Conservation (phyloP, 1,140 invertebrate species). For the Heterodera schachtii region DNA sequence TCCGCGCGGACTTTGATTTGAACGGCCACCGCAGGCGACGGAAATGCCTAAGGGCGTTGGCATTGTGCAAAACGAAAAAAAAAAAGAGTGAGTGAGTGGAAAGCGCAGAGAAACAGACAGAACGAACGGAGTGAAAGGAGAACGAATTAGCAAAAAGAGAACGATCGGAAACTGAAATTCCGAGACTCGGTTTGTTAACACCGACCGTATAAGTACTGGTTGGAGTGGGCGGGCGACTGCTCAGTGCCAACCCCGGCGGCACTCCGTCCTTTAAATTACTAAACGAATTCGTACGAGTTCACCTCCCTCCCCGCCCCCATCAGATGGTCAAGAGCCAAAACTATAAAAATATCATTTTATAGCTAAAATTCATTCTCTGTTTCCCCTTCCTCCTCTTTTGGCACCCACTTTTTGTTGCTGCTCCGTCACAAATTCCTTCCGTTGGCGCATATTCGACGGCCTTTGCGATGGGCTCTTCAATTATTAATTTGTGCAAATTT, state of each 20-base stretch:
- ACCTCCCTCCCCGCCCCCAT: too few relatives aligned
- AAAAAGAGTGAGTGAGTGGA: neutral
- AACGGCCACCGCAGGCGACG: conserved; percentile 6
- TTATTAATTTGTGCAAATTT: neutral
- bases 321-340: too few relatives aligned
- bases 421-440: too few relatives aligned
- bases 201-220: neutral
- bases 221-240: neutral
- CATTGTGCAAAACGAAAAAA: neutral
- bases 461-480: neutral
- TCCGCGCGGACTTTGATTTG: conserved; percentile 10
- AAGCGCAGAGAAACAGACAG: neutral
- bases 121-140: neutral
- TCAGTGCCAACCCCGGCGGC: neutral
- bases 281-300: too few relatives aligned
- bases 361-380: too few relatives aligned
- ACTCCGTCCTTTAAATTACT: neutral
- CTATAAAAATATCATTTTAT: too few relatives aligned
- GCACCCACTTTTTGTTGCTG: neutral
- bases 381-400: too few relatives aligned
- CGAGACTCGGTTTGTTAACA: neutral
- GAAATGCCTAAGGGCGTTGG: neutral
- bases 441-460: neutral
- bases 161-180: neutral
- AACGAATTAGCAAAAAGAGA: neutral